These are phyloP conservation scores for Cremastinae sp. DNA, from an alignment of 2,888 invertebrate species.

Conservation along the genomic window DNA sequence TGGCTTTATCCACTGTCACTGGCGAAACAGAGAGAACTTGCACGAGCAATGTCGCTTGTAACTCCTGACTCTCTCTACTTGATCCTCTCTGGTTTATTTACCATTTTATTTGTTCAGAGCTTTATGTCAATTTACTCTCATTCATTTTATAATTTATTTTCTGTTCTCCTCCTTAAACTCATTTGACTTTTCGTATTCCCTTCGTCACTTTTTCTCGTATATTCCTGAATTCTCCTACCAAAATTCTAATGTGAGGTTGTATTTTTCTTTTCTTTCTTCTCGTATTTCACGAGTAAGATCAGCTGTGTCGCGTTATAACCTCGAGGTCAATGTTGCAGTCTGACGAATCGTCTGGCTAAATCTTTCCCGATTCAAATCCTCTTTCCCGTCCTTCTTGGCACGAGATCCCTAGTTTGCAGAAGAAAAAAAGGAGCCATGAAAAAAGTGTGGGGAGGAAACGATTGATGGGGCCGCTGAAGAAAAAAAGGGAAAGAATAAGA, in stretches of 20 bases:
- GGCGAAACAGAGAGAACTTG: slow-evolving; percentile 25
- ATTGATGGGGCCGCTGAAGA: not conserved
- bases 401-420: slow-evolving; percentile 27
- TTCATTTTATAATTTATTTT: no score
- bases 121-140: no score
- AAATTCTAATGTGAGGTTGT: not conserved
- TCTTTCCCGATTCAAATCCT: not conserved
- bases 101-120: not conserved
- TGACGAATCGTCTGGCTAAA: not conserved
- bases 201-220: no score
- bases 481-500: not conserved
- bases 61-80: slow-evolving; percentile 41
- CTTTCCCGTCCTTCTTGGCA: slow-evolving; percentile 45
- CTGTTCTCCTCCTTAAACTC: no score
- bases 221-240: no score
- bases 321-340: slow-evolving; percentile 43
- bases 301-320: not conserved
- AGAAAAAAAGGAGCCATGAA: not conserved
- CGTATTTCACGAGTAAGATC: not conserved
- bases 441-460: not conserved
- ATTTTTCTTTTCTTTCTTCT: no score
- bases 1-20: slow-evolving; percentile 53
- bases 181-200: no score
- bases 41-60: slow-evolving; percentile 58
- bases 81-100: slow-evolving; percentile 1